Base-by-base conservation (phyloP, 2,888 invertebrate species). In the Baccha elongata region DNA sequence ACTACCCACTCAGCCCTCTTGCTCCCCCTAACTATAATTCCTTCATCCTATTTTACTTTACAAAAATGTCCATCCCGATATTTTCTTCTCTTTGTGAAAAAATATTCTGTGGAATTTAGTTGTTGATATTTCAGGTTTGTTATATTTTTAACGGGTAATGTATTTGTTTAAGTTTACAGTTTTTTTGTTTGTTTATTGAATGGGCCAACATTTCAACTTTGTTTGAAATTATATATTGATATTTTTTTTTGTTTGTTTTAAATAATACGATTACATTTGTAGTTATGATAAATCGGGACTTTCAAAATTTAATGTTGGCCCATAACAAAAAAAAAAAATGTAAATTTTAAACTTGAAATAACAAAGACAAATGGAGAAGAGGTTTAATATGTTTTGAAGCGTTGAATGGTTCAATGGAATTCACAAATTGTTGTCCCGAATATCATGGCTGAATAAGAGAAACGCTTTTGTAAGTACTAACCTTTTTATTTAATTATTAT, bases 381-480 rank as follows among this genome's bases (percentile, higher is more conserved):
- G 3, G 29, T n/a, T 44, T 44, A 21, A 29, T 72, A 10, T 44
- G 11, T 13, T 55, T 21, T 37, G 21, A 32, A 26, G 64, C 40
- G 23, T 23, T 65, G 65, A 52, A 58, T 58, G 53, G 26, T 48
- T 60, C 58, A 11, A 29, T 44, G 19, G 44, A 48, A 26, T 46
- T 75, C 40, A 32, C 23, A 68, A 53, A 53, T 73, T 50, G 48
- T 80, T 64, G 64, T 55, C 68, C 19, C 29, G 65, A 81, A 52
- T 67, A 64, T 64, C 29, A 53, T 23, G 29, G 29, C 64, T 58
- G 72, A 67, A 52, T 65, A 60, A 81, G 50, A 69, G 50, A 73
- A 69, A 46, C 53, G 48, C 68, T 76, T 71, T 83, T 83, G 83
- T 83, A 83, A 83, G 83, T 83, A 83, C 83, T 78, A 76, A 65